phyloP scores from a whole-genome alignment of 1,140 invertebrate genomes.

The Pachypeltis micranthus region DNA sequence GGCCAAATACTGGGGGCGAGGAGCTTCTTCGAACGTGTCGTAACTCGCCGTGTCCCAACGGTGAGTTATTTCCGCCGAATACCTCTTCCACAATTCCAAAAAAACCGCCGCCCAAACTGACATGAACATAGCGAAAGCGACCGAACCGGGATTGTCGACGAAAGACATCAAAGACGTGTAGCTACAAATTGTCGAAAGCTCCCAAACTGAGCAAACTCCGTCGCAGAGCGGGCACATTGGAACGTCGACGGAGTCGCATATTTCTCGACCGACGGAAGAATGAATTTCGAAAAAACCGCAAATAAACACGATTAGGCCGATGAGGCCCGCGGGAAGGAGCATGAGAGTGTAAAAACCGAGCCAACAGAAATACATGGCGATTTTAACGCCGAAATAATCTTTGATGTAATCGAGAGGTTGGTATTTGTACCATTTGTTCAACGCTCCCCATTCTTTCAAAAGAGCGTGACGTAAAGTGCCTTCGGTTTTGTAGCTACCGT shows the following conservation, averaged over 20 bases:
- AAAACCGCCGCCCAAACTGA: slow-evolving; percentile 95
- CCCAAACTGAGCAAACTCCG: slow-evolving; percentile 76
- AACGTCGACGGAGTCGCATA: slow-evolving; percentile 53
- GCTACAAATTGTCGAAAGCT: slow-evolving; percentile 68
- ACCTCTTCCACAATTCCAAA: slow-evolving; percentile 92
- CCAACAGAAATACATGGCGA: slow-evolving; percentile 94
- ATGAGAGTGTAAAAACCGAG: slow-evolving; percentile 87
- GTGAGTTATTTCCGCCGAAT: slow-evolving; percentile 80
- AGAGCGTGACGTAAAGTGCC: no score
- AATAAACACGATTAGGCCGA: no score
- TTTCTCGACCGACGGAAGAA: slow-evolving; percentile 73
- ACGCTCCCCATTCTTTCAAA: no score
- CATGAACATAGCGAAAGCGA: slow-evolving; percentile 93
- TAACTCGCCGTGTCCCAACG: slow-evolving; percentile 98
- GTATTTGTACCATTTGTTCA: no score
- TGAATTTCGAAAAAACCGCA: slow-evolving; percentile 69
- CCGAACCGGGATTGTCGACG: slow-evolving; percentile 89
- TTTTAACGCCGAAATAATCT: slow-evolving; percentile 92
- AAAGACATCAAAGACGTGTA: slow-evolving; percentile 81
- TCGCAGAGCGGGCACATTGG: slow-evolving; percentile 81
- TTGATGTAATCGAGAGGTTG: slow-evolving; percentile 75
- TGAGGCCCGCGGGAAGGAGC: slow-evolving; percentile 74
- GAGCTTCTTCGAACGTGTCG: slow-evolving; percentile 87
- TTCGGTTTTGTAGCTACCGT: slow-evolving; percentile 66
- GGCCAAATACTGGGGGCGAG: slow-evolving; percentile 66